A percentile compares a stretch with the other conserved stretches of the same genome.
Evolutionary conservation across 2,113 vertebrate species (phyloP).

Genomic region (Montifringilla adamsi): DNA sequence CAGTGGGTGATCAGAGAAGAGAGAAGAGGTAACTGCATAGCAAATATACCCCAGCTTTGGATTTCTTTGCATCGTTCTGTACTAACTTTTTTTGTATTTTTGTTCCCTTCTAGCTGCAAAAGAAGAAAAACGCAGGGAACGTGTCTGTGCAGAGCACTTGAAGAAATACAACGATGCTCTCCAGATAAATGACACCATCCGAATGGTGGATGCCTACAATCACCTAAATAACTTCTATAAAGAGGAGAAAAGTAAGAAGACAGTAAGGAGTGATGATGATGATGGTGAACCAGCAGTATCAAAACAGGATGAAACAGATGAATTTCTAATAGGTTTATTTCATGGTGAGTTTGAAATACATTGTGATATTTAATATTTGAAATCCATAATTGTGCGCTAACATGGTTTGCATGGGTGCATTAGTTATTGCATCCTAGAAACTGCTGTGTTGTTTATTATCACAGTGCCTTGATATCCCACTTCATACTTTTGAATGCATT

Average conservation of each 20-base stretch:
- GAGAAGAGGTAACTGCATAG: constrained; percentile 76
- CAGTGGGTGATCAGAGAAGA: constrained; percentile 89
- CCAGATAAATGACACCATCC: constrained; percentile 88
- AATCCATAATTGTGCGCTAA: not conserved
- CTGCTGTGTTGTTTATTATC: not conserved
- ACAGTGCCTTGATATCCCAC: not conserved
- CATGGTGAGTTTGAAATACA: constrained; percentile 75
- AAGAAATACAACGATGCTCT: constrained; percentile 91
- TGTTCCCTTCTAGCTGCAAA: constrained; percentile 79
- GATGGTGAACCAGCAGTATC: constrained; percentile 46
- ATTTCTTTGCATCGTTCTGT: not conserved
- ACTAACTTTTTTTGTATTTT: not conserved
- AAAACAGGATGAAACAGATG: constrained; percentile 82
- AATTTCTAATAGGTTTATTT: constrained; percentile 86
- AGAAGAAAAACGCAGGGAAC: constrained; percentile 81
- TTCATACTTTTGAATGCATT: not conserved
- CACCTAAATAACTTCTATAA: constrained; percentile 83
- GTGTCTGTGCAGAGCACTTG: constrained; percentile 89
- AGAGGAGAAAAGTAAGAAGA: constrained; percentile 84
- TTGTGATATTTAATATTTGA: not conserved
- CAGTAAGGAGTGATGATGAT: constrained; percentile 56
- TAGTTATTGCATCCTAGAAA: not conserved
- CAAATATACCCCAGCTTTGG: not conserved
- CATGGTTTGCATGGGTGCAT: not conserved
- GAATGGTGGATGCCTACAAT: constrained; percentile 86